Conservation (phyloP, 1,140 invertebrate genomes). For the Penaeus japonicus region DNA sequence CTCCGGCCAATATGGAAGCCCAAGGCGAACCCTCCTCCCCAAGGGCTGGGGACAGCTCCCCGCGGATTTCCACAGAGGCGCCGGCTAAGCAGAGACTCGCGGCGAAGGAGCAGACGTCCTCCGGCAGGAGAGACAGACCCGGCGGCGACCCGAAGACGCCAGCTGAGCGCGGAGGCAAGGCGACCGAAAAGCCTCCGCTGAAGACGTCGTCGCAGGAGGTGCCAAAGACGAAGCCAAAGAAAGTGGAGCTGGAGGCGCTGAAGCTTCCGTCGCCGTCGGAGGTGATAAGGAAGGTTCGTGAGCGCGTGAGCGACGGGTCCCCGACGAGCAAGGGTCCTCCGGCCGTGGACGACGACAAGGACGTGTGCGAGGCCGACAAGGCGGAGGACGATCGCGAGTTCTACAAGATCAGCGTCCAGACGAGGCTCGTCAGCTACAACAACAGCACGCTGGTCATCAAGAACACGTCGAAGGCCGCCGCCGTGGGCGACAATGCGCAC, state of each 20-base stretch:
- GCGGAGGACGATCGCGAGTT: constrained; percentile 30
- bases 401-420: constrained; percentile 38
- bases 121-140: no score
- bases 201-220: no score
- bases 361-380: constrained; percentile 39
- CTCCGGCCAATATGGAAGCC: background rate
- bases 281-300: constrained; percentile 24
- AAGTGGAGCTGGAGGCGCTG: background rate
- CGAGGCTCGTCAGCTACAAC: constrained; percentile 41
- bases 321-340: background rate
- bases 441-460: constrained; percentile 45
- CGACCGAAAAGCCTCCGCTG: no score
- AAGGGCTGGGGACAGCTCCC: no score
- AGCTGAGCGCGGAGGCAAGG: no score
- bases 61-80: no score
- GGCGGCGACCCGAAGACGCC: no score
- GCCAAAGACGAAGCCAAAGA: background rate
- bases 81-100: no score
- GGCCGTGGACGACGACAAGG: constrained; percentile 34
- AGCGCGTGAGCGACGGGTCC: constrained; percentile 2
- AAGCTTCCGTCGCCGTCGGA: background rate
- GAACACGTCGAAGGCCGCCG: constrained; percentile 31
- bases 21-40: background rate
- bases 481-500: background rate
- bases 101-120: no score